A percentile compares a stretch with the other conserved stretches of the same genome.
Evolutionary conservation across 2,797 vertebrate genomes (phyloP).

Genomic region (Vultur gryphus): DNA sequence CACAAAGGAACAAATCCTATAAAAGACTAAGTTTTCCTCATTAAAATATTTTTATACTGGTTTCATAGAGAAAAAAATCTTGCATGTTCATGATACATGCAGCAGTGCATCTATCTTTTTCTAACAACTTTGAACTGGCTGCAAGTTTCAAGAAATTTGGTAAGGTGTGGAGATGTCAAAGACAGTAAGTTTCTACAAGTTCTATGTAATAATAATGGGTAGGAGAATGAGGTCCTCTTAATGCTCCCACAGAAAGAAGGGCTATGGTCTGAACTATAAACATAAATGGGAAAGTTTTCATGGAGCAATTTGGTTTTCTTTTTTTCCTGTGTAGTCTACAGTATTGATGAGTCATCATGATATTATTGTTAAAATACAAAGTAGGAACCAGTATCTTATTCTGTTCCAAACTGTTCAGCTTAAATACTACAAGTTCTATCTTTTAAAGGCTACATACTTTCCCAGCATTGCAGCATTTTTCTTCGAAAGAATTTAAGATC

Average conservation of each 20-base stretch:
- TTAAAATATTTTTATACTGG: background rate
- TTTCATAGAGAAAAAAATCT: background rate
- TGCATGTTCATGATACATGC: background rate
- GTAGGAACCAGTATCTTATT: background rate
- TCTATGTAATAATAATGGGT: background rate
- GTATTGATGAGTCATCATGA: background rate
- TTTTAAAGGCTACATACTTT: background rate
- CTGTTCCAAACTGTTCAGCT: background rate
- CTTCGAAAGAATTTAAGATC: background rate
- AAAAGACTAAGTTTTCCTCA: slow-evolving; percentile 30
- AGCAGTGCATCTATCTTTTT: background rate
- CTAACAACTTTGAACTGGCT: background rate
- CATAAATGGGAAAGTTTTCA: background rate
- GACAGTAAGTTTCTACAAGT: background rate
- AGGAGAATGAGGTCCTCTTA: background rate
- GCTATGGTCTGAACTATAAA: background rate
- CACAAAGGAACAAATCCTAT: background rate
- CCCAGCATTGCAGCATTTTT: background rate
- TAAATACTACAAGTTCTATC: background rate
- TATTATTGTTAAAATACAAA: background rate
- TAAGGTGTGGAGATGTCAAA: background rate
- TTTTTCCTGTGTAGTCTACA: background rate
- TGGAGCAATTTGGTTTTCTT: background rate
- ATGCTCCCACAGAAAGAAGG: background rate
- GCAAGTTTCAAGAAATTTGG: background rate